Percentiles rank a stretch among this genome's conserved stretches.
These are phyloP conservation scores for Carassius auratus DNA, from an alignment of 2,113 vertebrate species.

Conservation along the genomic window DNA sequence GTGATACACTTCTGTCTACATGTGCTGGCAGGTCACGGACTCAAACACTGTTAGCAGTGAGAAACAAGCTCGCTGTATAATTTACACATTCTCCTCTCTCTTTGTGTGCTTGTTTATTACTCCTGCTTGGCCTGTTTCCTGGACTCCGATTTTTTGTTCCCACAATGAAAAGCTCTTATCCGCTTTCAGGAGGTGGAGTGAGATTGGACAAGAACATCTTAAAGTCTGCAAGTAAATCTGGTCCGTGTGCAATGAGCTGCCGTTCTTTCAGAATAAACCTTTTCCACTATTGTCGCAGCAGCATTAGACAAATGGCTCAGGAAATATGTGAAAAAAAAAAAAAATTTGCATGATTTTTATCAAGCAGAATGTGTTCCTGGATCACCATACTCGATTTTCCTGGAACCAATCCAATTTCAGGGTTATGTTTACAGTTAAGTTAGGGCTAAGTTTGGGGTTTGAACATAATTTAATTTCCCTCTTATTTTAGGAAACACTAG, in stretches of 20 bases:
- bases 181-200: background rate
- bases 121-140: conserved; percentile 7
- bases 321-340: background rate
- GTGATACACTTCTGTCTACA: background rate
- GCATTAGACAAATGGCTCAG: background rate
- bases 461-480: background rate
- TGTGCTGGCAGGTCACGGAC: conserved; percentile 41
- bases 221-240: conserved; percentile 16
- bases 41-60: conserved; percentile 8
- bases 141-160: conserved; percentile 12
- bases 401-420: background rate
- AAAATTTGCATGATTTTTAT: background rate
- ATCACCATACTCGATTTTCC: background rate
- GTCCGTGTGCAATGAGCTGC: background rate
- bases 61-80: conserved; percentile 15
- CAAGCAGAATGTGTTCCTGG: background rate
- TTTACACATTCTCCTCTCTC: conserved; percentile 1
- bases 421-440: background rate
- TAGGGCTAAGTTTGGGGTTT: background rate
- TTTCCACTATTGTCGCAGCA: background rate
- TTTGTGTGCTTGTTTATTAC: conserved; percentile 7
- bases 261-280: background rate
- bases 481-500: background rate
- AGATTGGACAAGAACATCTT: background rate
- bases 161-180: background rate